phyloP scores from a whole-genome alignment of 2,888 invertebrate species.

The Pseudanteris insignis region DNA sequence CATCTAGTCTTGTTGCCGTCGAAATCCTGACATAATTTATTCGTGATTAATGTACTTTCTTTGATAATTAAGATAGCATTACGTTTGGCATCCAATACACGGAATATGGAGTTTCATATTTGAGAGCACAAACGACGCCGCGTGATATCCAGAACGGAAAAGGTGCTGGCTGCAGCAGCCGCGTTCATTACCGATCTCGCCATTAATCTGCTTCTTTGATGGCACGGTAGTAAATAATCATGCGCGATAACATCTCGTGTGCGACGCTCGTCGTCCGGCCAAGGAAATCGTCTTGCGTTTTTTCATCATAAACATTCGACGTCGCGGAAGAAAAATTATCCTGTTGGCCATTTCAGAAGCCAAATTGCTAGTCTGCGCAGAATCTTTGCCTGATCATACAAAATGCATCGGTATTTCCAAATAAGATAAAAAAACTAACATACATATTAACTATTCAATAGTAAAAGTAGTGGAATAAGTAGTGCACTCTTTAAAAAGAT shows the following conservation, averaged over 20 bases:
- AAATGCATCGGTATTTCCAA: too few relatives aligned
- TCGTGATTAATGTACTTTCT: slow-evolving; percentile 32
- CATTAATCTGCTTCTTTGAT: slow-evolving; percentile 60
- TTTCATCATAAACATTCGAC: too few relatives aligned
- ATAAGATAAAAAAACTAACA: too few relatives aligned
- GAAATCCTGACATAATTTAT: slow-evolving; percentile 18
- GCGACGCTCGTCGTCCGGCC: slow-evolving; percentile 25
- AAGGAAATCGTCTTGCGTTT: slow-evolving; percentile 33
- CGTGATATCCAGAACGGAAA: slow-evolving; percentile 43
- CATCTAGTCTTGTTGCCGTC: slow-evolving; percentile 6
- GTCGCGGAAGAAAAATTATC: slow-evolving; percentile 24
- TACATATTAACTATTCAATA: too few relatives aligned
- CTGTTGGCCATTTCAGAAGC: slow-evolving; percentile 20
- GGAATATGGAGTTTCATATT: slow-evolving; percentile 22
- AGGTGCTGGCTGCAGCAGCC: slow-evolving; percentile 31
- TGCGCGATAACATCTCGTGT: slow-evolving; percentile 56
- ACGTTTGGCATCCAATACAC: slow-evolving; percentile 25
- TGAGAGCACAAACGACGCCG: slow-evolving; percentile 25
- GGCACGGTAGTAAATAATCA: slow-evolving; percentile 59
- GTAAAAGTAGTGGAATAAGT: too few relatives aligned
- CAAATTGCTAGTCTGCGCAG: slow-evolving; percentile 13
- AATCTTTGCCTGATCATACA: too few relatives aligned
- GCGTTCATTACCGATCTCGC: slow-evolving; percentile 62
- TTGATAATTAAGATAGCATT: slow-evolving; percentile 39
- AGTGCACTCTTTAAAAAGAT: too few relatives aligned